phyloP scores from a whole-genome alignment of 2,113 vertebrate species.

The Rutilus rutilus region DNA sequence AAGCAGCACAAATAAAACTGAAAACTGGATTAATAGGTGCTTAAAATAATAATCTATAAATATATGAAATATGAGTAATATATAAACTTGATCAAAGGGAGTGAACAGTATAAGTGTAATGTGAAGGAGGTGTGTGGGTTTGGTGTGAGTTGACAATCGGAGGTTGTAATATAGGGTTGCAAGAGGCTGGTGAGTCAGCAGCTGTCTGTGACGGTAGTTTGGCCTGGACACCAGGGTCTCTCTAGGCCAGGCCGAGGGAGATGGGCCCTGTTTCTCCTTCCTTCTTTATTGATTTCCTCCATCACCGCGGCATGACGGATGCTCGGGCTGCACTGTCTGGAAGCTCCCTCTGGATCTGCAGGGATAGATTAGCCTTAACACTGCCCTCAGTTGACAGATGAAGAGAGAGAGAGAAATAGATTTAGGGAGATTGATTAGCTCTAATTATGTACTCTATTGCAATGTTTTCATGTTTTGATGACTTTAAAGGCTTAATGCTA shows the following conservation, averaged over 20 bases:
- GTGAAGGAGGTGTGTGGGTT: not conserved
- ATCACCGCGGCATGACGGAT: constrained; percentile 25
- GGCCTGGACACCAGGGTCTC: not conserved
- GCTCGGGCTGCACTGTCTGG: not conserved
- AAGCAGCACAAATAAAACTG: not conserved
- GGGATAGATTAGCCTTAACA: constrained; percentile 40
- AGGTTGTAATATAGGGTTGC: not conserved
- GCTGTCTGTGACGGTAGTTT: not conserved
- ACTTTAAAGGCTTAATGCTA: not conserved
- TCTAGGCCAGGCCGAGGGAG: constrained; percentile 19
- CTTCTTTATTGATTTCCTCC: constrained; percentile 37
- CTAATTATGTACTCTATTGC: constrained; percentile 39
- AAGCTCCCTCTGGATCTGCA: constrained; percentile 35
- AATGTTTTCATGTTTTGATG: constrained; percentile 10
- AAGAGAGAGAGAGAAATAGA: not conserved
- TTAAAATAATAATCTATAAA: not conserved
- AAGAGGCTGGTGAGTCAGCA: constrained; percentile 4
- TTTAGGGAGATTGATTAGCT: constrained; percentile 38
- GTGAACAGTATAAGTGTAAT: not conserved
- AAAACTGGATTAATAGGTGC: not conserved
- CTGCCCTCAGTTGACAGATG: constrained; percentile 6
- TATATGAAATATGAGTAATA: not conserved
- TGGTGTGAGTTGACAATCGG: constrained; percentile 11
- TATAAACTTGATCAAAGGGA: not conserved
- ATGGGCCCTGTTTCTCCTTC: not conserved